These are phyloP conservation scores for Saccostrea cuccullata DNA, from an alignment of 1,140 invertebrate species.

Conservation along the genomic window DNA sequence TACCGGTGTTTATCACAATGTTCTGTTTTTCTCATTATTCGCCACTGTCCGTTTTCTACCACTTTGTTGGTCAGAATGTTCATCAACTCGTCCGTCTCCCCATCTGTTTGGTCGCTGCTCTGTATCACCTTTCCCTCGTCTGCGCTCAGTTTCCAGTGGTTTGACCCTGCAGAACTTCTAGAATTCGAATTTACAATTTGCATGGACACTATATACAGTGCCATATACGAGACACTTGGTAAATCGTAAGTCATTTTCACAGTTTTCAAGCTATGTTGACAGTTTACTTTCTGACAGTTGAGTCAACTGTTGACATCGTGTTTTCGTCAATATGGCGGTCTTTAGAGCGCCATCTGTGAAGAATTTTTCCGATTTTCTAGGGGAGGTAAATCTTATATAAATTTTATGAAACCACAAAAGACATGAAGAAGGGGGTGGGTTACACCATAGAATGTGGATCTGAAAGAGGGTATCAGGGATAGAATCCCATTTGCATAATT, in stretches of 20 bases:
- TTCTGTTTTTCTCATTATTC: constrained; percentile 12
- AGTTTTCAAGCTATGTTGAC: neutral
- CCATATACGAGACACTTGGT: constrained; percentile 76
- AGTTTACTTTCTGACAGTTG: constrained; percentile 28
- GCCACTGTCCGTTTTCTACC: constrained; percentile 78
- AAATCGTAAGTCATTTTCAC: constrained; percentile 69
- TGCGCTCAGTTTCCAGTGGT: constrained; percentile 85
- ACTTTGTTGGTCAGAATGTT: constrained; percentile 75
- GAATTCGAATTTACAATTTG: constrained; percentile 86
- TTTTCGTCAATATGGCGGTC: constrained; percentile 24
- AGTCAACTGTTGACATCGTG: constrained; percentile 32
- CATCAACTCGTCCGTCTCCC: constrained; percentile 65
- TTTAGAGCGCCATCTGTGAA: neutral
- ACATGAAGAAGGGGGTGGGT: too few relatives aligned
- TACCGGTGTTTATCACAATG: constrained; percentile 19
- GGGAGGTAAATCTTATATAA: neutral
- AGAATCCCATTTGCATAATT: too few relatives aligned
- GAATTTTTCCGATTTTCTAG: neutral
- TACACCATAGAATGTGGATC: too few relatives aligned
- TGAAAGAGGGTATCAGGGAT: too few relatives aligned
- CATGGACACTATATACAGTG: constrained; percentile 80
- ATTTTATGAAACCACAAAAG: too few relatives aligned
- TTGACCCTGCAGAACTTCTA: constrained; percentile 82
- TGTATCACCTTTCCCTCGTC: constrained; percentile 85
- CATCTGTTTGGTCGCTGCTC: constrained; percentile 67